Base-by-base conservation (phyloP, 2,888 invertebrate genomes). In the Clivina fossor region DNA sequence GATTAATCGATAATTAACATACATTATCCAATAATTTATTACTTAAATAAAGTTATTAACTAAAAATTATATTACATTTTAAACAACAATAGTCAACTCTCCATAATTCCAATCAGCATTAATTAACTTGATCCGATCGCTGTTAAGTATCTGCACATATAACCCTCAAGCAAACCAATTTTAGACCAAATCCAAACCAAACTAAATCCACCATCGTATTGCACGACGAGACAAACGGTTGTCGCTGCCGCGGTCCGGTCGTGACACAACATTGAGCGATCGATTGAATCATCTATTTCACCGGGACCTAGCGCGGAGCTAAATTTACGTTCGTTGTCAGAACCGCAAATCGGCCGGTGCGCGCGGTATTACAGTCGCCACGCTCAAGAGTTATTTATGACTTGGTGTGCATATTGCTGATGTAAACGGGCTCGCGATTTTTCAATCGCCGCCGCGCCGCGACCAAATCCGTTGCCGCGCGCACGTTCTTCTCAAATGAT, bases 231-330 rank as follows among this genome's bases (percentile, higher is more conserved):
- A 32, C 13, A 13, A 16, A n/a, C n/a, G n/a, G n/a, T n/a, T n/a
- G n/a, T 43, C 43, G 43, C 13, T 15, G 15, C 35, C 22, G 15
- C 32, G 48, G 15, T 11, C 3, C 32, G 20, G 11, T 24, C 35
- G 20, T 48, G 35, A 32, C 48, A 48, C 24, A 24, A 43, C 43
- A 30, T 50, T 38, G 40, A 50, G 15, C 40, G 50, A 50, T 50
- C 50, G 50, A 50, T 50, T 50, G 50, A 40, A 50, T 50, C 50
- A 50, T 50, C 50, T 40, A 50, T 50, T 50, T 40, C 30, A 40
- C 18, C 11, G 50, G 40, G 40, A n/a, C n/a, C n/a, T n/a, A n/a
- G n/a, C n/a, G n/a, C n/a, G n/a, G n/a, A n/a, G n/a, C n/a, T n/a
- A n/a, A 50, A 50, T 50, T 50, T 50, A 50, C 50, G 50, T 50